Evolutionary conservation across 1,140 invertebrate genomes (phyloP).

Genomic region (Pollicipes pollicipes): DNA sequence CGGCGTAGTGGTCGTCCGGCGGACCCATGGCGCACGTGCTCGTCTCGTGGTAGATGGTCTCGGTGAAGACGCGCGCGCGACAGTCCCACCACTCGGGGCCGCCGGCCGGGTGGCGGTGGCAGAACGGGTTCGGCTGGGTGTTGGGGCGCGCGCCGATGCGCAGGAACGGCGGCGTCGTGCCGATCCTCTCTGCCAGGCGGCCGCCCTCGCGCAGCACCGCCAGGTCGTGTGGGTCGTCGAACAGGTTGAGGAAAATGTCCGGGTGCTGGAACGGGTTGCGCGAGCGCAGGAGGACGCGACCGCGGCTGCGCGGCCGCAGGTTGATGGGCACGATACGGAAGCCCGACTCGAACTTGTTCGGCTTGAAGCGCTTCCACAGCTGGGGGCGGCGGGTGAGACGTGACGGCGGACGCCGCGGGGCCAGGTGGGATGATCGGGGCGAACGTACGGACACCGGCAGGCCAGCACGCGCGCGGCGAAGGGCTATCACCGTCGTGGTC

Average conservation of each 20-base stretch:
- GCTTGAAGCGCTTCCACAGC: background rate
- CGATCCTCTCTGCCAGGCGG: constrained; percentile 22
- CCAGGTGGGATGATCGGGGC: too few species aligned
- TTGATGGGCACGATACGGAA: constrained; percentile 34
- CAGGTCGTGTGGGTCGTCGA: constrained; percentile 43
- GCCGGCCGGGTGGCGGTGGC: background rate
- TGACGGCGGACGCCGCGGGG: background rate
- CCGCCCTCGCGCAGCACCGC: constrained; percentile 20
- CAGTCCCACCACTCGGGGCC: constrained; percentile 30
- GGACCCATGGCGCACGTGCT: constrained; percentile 31
- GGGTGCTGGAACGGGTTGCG: constrained; percentile 56
- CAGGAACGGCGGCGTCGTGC: background rate
- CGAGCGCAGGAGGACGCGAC: constrained; percentile 43
- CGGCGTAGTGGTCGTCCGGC: constrained; percentile 22
- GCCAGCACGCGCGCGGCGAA: constrained; percentile 23
- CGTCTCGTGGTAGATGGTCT: constrained; percentile 21
- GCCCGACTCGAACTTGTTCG: background rate
- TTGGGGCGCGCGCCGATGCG: too few species aligned
- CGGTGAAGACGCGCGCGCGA: constrained; percentile 25
- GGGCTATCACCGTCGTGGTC: constrained; percentile 40
- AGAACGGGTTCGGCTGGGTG: too few species aligned
- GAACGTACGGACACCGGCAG: background rate
- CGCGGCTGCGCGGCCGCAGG: constrained; percentile 51
- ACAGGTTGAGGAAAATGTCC: constrained; percentile 37
- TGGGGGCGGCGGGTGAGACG: background rate